phyloP scores from a whole-genome alignment of 2,888 invertebrate genomes.

The Amblyjoppa proteus region DNA sequence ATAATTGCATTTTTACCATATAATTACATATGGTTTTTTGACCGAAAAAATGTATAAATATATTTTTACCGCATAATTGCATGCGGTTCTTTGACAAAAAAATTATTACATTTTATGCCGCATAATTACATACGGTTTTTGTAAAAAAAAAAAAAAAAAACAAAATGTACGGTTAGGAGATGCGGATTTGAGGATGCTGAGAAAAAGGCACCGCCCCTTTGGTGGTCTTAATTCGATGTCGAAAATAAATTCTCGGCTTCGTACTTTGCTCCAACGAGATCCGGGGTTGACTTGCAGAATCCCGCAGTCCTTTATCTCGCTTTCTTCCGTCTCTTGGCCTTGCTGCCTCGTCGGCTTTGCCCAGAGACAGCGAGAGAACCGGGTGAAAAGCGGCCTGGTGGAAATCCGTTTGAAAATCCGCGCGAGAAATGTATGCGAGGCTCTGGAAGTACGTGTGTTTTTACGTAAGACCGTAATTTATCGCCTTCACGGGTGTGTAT shows the following conservation, averaged over 20 bases:
- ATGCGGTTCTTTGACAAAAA: too few relatives aligned
- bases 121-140: too few relatives aligned
- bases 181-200: not conserved
- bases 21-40: too few relatives aligned
- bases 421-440: not conserved
- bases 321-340: not conserved
- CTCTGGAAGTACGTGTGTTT: slow-evolving; percentile 10
- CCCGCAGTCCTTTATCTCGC: not conserved
- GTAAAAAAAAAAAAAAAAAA: too few relatives aligned
- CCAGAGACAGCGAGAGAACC: too few relatives aligned
- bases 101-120: too few relatives aligned
- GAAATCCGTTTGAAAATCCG: not conserved
- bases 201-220: not conserved
- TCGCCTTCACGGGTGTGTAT: slow-evolving; percentile 24
- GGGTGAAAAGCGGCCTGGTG: not conserved
- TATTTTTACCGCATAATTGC: too few relatives aligned
- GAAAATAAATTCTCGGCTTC: slow-evolving; percentile 7
- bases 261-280: not conserved
- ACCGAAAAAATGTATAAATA: too few relatives aligned
- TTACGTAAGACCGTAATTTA: slow-evolving; percentile 29
- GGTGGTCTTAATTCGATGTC: not conserved
- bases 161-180: too few relatives aligned
- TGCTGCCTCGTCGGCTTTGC: slow-evolving; percentile 6
- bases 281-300: slow-evolving; percentile 1
- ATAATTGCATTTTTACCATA: too few relatives aligned